Base-by-base conservation (phyloP, 2,888 invertebrate species). In the Drosophila leonis region DNA sequence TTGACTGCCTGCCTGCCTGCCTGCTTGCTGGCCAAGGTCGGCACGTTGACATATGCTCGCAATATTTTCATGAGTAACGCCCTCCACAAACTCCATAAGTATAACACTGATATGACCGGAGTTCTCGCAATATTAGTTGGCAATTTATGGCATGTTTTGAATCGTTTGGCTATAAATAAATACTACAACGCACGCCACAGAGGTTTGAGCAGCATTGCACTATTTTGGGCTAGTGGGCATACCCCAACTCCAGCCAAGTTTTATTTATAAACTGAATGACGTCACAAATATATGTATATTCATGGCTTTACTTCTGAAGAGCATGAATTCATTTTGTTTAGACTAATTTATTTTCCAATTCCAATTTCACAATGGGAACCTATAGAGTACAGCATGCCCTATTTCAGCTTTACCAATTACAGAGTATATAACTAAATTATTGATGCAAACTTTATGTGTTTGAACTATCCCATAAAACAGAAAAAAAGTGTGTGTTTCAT, bases 11-110 rank as follows among this genome's bases (percentile, higher is more conserved):
- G 46, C 4, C 27, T 15, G 46, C 9, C 46, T 27, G 46, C 5
- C n/a, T 41, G 41, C 35, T 12, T 13, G 13, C 41, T 31, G 48
- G 27, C 35, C 72, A 83, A 89, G 87, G 74, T 72, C 67, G 64
- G 48, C 35, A 46, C 29, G 35, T 52, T 71, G 67, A 69, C 74
- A 72, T 67, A 72, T 70, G 49, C 56, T 49, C 33, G 65, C 68
- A 56, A 70, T 69, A 67, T 67, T 66, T 63, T 61, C 64, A 73
- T 66, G 70, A 69, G 57, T 44, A 18, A 39, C 42, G n/a, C 41
- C 41, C 29, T 12, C 7, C 3, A 18, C 39, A 8, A 1, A 9
- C 18, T n/a, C 27, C 13, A 29, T 18, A 29, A 18, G 27, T 15
- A 44, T 15, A 24, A 44, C 41, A 49, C 48, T n/a, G 48, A 24